Conservation (phyloP, 2,888 invertebrate species). For the Sinohyriopsis cumingii region DNA sequence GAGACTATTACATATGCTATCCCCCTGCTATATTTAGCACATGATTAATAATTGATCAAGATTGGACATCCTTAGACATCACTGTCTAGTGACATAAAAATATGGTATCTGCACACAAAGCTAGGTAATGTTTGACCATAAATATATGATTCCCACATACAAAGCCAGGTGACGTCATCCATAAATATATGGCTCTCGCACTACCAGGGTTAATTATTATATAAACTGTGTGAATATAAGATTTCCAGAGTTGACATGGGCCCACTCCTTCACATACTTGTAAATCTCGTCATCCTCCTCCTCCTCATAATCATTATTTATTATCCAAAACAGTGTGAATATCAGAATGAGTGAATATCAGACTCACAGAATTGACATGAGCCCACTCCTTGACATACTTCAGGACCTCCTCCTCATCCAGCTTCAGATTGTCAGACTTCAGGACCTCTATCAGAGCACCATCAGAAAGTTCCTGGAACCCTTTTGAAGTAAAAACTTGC, state of each 20-base stretch:
- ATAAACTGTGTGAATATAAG: not conserved
- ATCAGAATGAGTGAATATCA: no score
- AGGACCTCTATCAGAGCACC: slow-evolving; percentile 61
- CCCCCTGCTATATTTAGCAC: no score
- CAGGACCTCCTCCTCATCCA: slow-evolving; percentile 65
- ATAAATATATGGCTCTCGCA: no score
- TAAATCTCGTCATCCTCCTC: slow-evolving; percentile 1
- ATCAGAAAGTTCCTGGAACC: slow-evolving; percentile 67
- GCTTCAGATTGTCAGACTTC: slow-evolving; percentile 54
- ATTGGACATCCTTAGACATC: no score
- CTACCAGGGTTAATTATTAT: no score
- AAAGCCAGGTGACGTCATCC: no score
- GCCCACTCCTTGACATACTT: slow-evolving; percentile 66
- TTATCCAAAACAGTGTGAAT: not conserved
- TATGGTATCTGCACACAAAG: no score
- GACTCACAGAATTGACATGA: slow-evolving; percentile 65
- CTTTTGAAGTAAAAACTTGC: slow-evolving; percentile 66
- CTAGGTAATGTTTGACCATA: no score
- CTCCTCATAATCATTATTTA: not conserved
- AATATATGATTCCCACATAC: no score
- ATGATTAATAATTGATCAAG: no score
- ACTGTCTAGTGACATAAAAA: no score
- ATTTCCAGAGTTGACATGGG: slow-evolving; percentile 65
- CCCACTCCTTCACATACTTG: slow-evolving; percentile 65
- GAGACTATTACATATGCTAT: no score